Evolutionary conservation across 2,797 vertebrate species (phyloP).

Genomic region (Thamnophis elegans): DNA sequence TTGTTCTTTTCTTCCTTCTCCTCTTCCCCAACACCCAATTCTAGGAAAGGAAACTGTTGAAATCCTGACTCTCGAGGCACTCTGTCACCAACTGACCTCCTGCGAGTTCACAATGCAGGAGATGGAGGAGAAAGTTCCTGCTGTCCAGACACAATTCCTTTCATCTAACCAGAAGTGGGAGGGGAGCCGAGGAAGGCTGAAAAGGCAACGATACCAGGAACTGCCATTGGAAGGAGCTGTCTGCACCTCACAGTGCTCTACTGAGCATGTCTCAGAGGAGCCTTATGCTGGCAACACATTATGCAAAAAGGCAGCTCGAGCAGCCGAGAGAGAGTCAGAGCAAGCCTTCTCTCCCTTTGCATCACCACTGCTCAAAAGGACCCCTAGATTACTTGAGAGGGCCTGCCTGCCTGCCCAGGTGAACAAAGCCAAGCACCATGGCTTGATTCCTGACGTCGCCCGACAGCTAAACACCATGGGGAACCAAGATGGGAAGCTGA

Average conservation of each 20-base stretch:
- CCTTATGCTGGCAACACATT: constrained; percentile 75
- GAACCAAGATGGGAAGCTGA: constrained; percentile 95
- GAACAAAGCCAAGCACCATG: constrained; percentile 68
- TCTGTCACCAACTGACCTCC: background rate
- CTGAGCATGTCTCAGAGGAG: constrained; percentile 78
- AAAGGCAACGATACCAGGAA: constrained; percentile 59
- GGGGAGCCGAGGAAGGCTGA: constrained; percentile 43
- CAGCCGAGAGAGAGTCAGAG: constrained; percentile 70
- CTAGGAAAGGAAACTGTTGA: constrained; percentile 28
- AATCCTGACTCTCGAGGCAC: constrained; percentile 19
- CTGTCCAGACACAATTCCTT: constrained; percentile 77
- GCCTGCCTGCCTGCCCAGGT: constrained; percentile 44
- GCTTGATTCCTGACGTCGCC: constrained; percentile 75
- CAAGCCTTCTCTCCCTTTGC: constrained; percentile 71
- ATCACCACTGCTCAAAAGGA: constrained; percentile 69
- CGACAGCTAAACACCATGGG: constrained; percentile 83
- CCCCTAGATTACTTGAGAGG: constrained; percentile 66
- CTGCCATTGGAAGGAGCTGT: constrained; percentile 74
- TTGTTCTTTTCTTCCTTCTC: background rate
- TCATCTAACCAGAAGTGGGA: constrained; percentile 69
- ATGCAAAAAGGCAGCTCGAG: constrained; percentile 77
- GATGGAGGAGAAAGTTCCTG: constrained; percentile 77
- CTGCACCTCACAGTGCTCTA: constrained; percentile 70
- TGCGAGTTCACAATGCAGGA: constrained; percentile 71
- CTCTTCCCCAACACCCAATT: background rate